Conservation (phyloP, 2,888 invertebrate species). For the Dascillus cervinus region DNA sequence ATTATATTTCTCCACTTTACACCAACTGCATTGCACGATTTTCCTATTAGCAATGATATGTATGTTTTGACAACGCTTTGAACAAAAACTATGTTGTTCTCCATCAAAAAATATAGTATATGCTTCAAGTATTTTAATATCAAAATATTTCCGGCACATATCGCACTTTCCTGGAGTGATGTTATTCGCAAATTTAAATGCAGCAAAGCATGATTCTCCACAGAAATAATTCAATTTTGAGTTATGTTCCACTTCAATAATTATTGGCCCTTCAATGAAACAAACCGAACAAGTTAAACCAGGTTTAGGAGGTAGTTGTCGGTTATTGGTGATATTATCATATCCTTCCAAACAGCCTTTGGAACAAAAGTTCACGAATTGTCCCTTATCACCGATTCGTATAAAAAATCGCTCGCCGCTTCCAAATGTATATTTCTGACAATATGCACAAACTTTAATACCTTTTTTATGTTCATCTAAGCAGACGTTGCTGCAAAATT, state of each 20-base stretch:
- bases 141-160: constrained; percentile 80
- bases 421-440: constrained; percentile 79
- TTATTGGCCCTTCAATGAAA: constrained; percentile 63
- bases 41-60: constrained; percentile 81
- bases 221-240: constrained; percentile 69
- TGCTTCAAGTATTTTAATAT: constrained; percentile 58
- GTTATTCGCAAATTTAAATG: constrained; percentile 89
- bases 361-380: constrained; percentile 64
- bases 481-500: constrained; percentile 84
- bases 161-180: constrained; percentile 76
- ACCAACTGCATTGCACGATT: constrained; percentile 89
- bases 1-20: constrained; percentile 93
- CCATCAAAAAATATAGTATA: constrained; percentile 67
- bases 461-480: constrained; percentile 84
- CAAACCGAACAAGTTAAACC: constrained; percentile 78
- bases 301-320: constrained; percentile 46
- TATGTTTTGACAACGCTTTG: constrained; percentile 82
- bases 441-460: constrained; percentile 85
- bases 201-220: constrained; percentile 86
- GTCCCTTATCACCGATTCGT: constrained; percentile 80
- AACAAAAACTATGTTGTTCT: constrained; percentile 72
- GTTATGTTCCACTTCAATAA: constrained; percentile 68
- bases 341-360: constrained; percentile 69
- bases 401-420: constrained; percentile 68
- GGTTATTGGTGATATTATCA: constrained; percentile 61